Evolutionary conservation across 2,888 invertebrate species (phyloP).

Genomic region (Taphrorychus bicolor): DNA sequence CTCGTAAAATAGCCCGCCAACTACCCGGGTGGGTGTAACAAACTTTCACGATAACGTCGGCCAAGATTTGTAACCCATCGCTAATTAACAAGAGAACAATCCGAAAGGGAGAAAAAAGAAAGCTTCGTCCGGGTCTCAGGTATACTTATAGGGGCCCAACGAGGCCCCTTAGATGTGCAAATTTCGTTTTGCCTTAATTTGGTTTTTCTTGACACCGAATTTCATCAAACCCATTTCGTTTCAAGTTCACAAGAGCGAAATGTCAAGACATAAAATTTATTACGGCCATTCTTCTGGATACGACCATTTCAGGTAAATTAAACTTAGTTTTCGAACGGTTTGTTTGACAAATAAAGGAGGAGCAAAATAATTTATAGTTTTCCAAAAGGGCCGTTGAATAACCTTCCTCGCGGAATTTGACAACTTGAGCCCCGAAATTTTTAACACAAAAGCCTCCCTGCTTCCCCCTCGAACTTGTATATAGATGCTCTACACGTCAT

Average conservation of each 20-base stretch:
- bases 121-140: conserved; percentile 24
- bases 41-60: conserved; percentile 39
- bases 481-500: not conserved
- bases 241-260: conserved; percentile 15
- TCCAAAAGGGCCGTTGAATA: conserved; percentile 10
- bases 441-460: not conserved
- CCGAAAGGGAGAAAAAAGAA: conserved; percentile 38
- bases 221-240: not conserved
- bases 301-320: conserved; percentile 35
- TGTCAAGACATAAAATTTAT: conserved; percentile 27
- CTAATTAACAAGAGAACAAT: conserved; percentile 47
- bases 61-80: conserved; percentile 44
- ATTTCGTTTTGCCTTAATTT: too few species aligned
- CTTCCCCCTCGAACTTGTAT: not conserved
- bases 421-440: too few species aligned
- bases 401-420: not conserved
- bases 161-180: too few species aligned
- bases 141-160: conserved; percentile 3
- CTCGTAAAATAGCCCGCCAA: conserved; percentile 52
- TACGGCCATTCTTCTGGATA: conserved; percentile 10
- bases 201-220: not conserved
- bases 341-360: conserved; percentile 41
- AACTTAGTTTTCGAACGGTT: conserved; percentile 33
- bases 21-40: conserved; percentile 40
- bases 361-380: conserved; percentile 35